These are phyloP conservation scores for Harpalus rubripes DNA, from an alignment of 2,888 invertebrate species.

Conservation along the genomic window DNA sequence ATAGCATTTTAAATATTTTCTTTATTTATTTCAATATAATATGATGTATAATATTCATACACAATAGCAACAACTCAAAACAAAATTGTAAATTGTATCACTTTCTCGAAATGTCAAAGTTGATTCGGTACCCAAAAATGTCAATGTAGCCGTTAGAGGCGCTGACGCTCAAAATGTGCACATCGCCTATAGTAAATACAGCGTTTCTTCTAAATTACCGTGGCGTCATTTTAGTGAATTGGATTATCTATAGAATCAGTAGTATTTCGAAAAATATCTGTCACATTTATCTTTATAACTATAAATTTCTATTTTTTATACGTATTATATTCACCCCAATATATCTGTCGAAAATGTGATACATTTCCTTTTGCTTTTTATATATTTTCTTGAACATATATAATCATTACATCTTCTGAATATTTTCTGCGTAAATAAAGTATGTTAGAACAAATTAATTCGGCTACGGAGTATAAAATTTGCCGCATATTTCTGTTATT, in stretches of 20 bases:
- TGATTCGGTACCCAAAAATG: no score
- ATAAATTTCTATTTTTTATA: neutral
- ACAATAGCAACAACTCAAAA: no score
- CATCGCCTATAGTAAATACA: no score
- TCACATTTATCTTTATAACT: neutral
- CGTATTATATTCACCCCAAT: neutral
- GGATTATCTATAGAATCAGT: neutral
- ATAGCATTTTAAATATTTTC: no score
- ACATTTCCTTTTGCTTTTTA: neutral
- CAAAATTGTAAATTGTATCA: no score
- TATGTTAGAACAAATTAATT: constrained; percentile 11
- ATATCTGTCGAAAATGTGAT: constrained; percentile 1
- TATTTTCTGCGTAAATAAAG: neutral
- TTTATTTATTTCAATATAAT: no score
- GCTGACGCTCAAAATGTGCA: no score
- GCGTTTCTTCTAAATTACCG: no score
- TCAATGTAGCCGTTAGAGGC: no score
- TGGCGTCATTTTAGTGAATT: neutral
- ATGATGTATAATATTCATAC: no score
- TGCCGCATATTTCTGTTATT: constrained; percentile 45
- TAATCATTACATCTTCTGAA: neutral
- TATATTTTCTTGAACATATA: neutral
- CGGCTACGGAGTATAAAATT: constrained; percentile 26
- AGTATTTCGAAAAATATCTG: neutral
- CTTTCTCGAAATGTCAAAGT: no score